Evolutionary conservation across 2,113 vertebrate species (phyloP).

Genomic region (Sphaerodactylus townsendi): DNA sequence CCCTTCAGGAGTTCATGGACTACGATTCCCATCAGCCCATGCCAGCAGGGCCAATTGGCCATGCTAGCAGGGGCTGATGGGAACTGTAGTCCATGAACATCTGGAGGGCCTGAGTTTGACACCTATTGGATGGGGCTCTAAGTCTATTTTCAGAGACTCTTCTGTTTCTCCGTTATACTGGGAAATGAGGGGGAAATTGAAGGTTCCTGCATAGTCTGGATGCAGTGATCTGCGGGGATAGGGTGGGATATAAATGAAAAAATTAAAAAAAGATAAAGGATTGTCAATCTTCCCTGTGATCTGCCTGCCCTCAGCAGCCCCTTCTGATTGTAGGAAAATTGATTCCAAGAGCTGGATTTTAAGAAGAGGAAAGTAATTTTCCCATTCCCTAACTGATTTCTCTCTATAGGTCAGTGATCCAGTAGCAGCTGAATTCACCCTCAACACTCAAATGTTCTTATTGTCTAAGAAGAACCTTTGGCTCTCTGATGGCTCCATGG

Average conservation of each 20-base stretch:
- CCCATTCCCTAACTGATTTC: neutral
- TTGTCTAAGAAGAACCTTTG: constrained; percentile 83
- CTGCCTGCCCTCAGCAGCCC: no score
- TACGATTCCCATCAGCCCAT: no score
- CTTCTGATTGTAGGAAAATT: no score
- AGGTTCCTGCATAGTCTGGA: neutral
- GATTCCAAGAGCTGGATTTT: neutral
- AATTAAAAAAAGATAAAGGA: no score
- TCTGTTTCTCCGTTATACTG: neutral
- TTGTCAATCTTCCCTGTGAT: no score
- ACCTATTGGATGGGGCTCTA: no score
- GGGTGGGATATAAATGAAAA: no score
- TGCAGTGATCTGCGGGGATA: neutral
- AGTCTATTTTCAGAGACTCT: neutral
- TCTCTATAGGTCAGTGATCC: constrained; percentile 80
- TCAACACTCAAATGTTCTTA: constrained; percentile 85
- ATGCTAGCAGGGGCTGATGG: no score
- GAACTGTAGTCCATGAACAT: no score
- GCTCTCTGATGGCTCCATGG: constrained; percentile 83
- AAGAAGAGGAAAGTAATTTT: neutral
- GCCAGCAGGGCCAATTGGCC: no score
- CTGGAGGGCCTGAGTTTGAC: no score
- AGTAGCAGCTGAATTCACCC: constrained; percentile 83
- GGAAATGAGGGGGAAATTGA: neutral
- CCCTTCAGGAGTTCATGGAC: no score